phyloP scores from a whole-genome alignment of 2,113 vertebrate species.

The Corythaixoides concolor region DNA sequence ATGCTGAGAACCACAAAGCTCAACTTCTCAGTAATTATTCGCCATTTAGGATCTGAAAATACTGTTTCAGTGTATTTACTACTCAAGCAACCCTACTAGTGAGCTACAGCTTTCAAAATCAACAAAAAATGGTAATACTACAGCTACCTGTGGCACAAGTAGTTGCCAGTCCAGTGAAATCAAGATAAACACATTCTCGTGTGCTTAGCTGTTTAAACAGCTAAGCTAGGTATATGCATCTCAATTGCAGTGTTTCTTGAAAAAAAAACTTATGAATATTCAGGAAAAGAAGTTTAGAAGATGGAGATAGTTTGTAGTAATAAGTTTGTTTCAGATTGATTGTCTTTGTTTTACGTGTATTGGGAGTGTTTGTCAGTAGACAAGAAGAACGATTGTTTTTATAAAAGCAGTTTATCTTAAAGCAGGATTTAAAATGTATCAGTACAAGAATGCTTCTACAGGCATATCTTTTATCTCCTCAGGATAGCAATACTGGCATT shows the following conservation, averaged over 20 bases:
- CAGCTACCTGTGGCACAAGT: neutral
- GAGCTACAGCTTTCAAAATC: neutral
- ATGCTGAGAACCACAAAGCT: neutral
- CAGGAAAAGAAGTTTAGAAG: neutral
- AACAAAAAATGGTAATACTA: neutral
- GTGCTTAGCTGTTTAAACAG: neutral
- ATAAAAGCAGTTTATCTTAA: neutral
- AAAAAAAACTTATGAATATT: neutral
- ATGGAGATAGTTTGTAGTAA: neutral
- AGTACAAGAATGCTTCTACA: neutral
- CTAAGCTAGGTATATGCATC: neutral
- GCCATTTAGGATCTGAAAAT: neutral
- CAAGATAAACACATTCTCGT: neutral
- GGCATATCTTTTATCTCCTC: neutral
- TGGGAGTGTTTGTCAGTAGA: neutral
- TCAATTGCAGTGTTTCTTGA: neutral
- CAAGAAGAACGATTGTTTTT: neutral
- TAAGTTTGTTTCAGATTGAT: neutral
- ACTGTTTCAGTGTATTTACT: neutral
- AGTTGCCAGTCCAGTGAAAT: neutral
- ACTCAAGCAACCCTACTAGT: neutral
- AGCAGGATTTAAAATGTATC: neutral
- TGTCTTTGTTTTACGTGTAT: neutral
- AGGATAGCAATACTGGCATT: accelerated
- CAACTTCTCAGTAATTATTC: neutral